Conservation (phyloP, 2,797 vertebrate genomes). For the Dendrocincla tyrannina region DNA sequence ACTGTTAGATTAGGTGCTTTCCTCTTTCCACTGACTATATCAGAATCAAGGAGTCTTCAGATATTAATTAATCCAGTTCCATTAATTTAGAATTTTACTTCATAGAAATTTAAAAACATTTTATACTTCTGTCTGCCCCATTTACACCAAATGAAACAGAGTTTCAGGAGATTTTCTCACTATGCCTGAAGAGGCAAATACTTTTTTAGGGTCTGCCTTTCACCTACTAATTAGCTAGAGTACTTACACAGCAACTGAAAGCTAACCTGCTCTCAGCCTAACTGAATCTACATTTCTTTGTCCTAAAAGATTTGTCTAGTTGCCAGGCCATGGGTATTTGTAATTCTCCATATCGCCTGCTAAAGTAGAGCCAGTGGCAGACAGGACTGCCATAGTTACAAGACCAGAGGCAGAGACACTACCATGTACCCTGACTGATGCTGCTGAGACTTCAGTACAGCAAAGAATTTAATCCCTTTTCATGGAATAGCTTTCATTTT, state of each 20-base stretch:
- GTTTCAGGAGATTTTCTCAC: background rate
- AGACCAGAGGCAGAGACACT: background rate
- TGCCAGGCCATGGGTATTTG: background rate
- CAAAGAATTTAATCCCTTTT: background rate
- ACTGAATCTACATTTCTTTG: background rate
- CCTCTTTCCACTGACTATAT: background rate
- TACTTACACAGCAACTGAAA: background rate
- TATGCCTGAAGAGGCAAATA: background rate
- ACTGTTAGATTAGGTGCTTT: background rate
- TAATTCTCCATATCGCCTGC: fast-evolving
- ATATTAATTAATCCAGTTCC: background rate
- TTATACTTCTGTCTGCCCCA: background rate
- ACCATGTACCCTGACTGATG: background rate
- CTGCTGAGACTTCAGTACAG: background rate
- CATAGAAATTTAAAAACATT: background rate
- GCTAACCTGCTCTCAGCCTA: background rate
- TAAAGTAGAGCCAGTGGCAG: background rate
- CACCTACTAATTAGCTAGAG: background rate
- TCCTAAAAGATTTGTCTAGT: background rate
- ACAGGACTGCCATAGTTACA: background rate
- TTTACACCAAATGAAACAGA: background rate
- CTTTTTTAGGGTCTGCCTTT: background rate
- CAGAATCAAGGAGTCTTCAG: background rate
- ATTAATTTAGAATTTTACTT: background rate
- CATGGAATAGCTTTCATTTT: background rate